Conservation (phyloP, 35 echinoderm and acorn worm genomes). For the Ophioderma brevispina region DNA sequence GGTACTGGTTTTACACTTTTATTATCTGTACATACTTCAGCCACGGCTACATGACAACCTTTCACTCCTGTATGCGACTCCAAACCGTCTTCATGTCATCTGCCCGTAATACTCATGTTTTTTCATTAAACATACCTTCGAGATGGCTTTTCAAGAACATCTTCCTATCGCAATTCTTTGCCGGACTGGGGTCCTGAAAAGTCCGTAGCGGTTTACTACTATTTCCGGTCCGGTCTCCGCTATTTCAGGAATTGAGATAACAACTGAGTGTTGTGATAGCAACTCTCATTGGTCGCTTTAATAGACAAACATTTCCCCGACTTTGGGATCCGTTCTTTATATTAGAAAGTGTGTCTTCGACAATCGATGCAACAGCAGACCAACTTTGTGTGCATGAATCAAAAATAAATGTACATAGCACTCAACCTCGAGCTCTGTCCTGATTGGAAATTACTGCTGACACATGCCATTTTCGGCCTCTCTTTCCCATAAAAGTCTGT, state of each 20-base stretch:
- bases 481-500: slow-evolving; percentile 17
- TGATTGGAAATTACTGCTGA: neutral
- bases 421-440: neutral
- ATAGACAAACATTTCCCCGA: neutral
- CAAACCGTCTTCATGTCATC: slow-evolving; percentile 21
- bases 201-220: neutral
- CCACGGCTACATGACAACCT: neutral
- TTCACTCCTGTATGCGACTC: slow-evolving; percentile 5
- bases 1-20: neutral
- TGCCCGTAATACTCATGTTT: neutral
- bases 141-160: slow-evolving; percentile 8
- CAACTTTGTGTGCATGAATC: slow-evolving; percentile 2
- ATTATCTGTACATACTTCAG: neutral
- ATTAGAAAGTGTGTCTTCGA: neutral
- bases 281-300: neutral
- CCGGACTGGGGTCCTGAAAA: slow-evolving; percentile 22
- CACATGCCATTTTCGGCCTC: slow-evolving; percentile 15
- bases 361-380: neutral
- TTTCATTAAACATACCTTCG: neutral
- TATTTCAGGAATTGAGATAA: neutral
- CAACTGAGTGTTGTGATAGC: neutral
- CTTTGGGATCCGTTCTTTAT: neutral
- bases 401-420: slow-evolving; percentile 1
- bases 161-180: slow-evolving; percentile 10
- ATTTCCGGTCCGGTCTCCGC: neutral